phyloP scores from a whole-genome alignment of 2,888 invertebrate species.

The Cataglyphis cursor region DNA sequence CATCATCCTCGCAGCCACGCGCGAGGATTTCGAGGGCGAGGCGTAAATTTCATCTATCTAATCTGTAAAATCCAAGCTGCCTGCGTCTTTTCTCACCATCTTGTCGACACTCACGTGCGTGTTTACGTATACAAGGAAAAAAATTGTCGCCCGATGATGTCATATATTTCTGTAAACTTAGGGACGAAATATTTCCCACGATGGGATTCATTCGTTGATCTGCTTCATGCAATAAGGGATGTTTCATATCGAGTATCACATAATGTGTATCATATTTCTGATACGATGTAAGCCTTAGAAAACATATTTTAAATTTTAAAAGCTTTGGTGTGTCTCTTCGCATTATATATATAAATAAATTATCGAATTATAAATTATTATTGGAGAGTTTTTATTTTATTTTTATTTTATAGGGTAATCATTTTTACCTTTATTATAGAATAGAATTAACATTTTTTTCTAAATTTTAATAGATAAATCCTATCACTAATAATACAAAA shows the following conservation, averaged over 20 bases:
- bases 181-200: constrained; percentile 64
- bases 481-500: too few species aligned
- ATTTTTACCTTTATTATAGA: too few species aligned
- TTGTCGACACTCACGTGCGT: constrained; percentile 56
- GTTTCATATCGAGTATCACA: constrained; percentile 77
- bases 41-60: constrained; percentile 71
- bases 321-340: constrained; percentile 9
- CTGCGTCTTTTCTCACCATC: constrained; percentile 37
- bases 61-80: constrained; percentile 68
- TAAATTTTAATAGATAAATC: too few species aligned
- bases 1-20: constrained; percentile 52
- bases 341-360: background rate
- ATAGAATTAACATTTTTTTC: too few species aligned
- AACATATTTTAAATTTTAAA: constrained; percentile 58
- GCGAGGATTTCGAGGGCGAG: constrained; percentile 54
- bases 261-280: constrained; percentile 71
- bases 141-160: background rate
- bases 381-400: background rate
- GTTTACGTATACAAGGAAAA: constrained; percentile 35
- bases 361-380: constrained; percentile 10
- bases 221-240: constrained; percentile 50
- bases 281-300: constrained; percentile 25
- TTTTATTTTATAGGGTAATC: too few species aligned
- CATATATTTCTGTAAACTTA: too few species aligned
- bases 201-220: constrained; percentile 47